Evolutionary conservation across 2,113 vertebrate genomes (phyloP), one percentile per base, ranked within the genome.

Genomic region (Podiceps cristatus): DNA sequence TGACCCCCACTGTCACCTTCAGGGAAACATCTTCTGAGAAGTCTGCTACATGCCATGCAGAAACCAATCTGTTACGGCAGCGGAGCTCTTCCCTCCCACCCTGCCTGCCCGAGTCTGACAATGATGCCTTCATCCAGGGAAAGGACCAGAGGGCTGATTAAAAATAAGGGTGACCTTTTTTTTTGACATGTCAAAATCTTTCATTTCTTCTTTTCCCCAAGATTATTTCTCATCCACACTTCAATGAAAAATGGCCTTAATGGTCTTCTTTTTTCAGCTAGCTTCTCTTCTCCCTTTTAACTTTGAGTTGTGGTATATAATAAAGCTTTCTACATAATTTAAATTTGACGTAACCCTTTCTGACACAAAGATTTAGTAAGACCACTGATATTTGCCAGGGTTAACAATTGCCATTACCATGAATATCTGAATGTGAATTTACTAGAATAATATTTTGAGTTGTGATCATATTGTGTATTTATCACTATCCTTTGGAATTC

Each of bases 131-230:
- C 33, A 93, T 53, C 78, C 71, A 85, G 4, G 11, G 63, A 92
- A 91, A 96, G 59, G 69, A 75, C 53, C 69, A 92, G 62, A 83
- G 62, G 44, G 31, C 11, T 69, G 89, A 96, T 86, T 95, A 91
- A 95, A 96, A 89, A 83, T 78, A 95, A 92, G 71, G 89, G 76
- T 81, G 88, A 88, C 84, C 88, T 94, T 94, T 90, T 84, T 67
- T 93, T 93, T 66, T 88, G 72, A 94, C 78, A 86, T 62, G 58
- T 72, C 82, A 92, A 68, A 96, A 90, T 72, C 33, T 87, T 96
- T 92, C 81, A 90, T 90, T 96, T 95, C 73, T 88, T 95, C 64
- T 96, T 93, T 87, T 82, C 69, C 63, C 25, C 45, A 59, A 49
- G 67, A 92, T 86, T 72, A 93, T 74, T 94, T 89, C 72, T 92